Percentiles rank a stretch among this genome's conserved stretches.
Conservation (phyloP, 2,113 vertebrate species). For the Eretmochelys imbricata region DNA sequence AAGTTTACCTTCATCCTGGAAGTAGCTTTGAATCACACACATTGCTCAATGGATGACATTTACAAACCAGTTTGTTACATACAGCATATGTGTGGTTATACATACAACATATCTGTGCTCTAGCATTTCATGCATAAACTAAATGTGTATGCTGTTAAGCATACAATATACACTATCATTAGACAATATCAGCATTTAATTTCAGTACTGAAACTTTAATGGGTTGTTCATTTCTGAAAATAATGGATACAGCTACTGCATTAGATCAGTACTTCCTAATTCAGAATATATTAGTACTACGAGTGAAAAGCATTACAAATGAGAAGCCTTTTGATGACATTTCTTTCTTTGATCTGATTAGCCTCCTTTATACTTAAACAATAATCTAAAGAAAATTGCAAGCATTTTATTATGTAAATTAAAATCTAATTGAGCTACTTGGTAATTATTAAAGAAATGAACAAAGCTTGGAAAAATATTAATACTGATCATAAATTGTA, state of each 20-base stretch:
- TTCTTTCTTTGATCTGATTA: background rate
- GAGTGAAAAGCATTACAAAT: background rate
- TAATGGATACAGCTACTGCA: background rate
- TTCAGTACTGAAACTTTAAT: background rate
- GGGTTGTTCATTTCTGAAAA: background rate
- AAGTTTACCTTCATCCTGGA: background rate
- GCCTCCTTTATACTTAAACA: background rate
- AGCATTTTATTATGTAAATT: background rate
- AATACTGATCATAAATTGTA: background rate
- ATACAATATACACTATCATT: background rate
- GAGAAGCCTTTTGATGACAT: background rate
- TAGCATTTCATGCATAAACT: background rate
- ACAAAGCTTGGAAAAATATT: background rate
- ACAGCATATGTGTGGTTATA: background rate
- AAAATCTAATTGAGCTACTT: too few species aligned
- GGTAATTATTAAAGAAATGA: background rate
- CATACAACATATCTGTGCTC: accelerated
- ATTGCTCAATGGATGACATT: background rate
- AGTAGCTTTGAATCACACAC: accelerated
- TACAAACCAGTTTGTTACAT: accelerated
- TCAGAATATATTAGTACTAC: background rate
- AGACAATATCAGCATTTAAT: background rate
- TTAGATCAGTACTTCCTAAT: background rate
- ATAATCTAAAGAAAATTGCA: background rate
- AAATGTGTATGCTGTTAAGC: background rate